Base-by-base conservation (phyloP, 2,113 vertebrate species). In the Dascyllus trimaculatus region DNA sequence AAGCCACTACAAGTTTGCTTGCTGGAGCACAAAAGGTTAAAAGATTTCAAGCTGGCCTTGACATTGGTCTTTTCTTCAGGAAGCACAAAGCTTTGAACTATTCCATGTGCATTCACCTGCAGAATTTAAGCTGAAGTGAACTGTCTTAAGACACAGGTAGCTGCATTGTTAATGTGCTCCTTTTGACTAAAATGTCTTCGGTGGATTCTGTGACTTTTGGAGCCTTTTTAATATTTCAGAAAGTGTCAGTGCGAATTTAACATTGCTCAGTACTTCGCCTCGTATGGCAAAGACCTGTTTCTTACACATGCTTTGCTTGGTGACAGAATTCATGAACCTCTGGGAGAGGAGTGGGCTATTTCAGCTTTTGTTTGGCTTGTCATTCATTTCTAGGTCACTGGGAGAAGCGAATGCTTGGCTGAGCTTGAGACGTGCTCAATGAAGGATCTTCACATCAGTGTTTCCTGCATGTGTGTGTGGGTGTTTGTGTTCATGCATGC, bases 341-440 rank as follows among this genome's bases (percentile, higher is more conserved):
- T 2, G 54, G 46, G 60, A 88, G 57, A 56, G 24, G 2, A 78
- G 43, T 43, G 11, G 43, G 49, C 26, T 56, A 15, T 58, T 81
- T 74, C 59, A 66, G 87, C 62, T 84, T 78, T 72, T 75, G 68
- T 80, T 78, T 62, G 65, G 43, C 66, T 49, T 80, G 87, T 80
- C 84, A 86, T 64, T 89, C 78, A 80, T 92, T 93, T 93, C 88
- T 90, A 89, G 93, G 90, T 93, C 93, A 92, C 71, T 77, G 80
- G 64, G 66, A 80, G 78, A 72, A 67, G 19, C 71, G 83, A 77
- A 90, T 74, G 91, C 89, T 86, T 78, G 89, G 70, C 80, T 88
- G 89, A 90, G 86, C 85, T 82, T 79, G 52, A 90, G 82, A 88
- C 70, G 26, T 80, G 82, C 71, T 85, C 89, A 84, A 17, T 83